A percentile compares a stretch with the other conserved stretches of the same genome.
phyloP scores from a whole-genome alignment of 2,113 vertebrate species.

The Chauna torquata region DNA sequence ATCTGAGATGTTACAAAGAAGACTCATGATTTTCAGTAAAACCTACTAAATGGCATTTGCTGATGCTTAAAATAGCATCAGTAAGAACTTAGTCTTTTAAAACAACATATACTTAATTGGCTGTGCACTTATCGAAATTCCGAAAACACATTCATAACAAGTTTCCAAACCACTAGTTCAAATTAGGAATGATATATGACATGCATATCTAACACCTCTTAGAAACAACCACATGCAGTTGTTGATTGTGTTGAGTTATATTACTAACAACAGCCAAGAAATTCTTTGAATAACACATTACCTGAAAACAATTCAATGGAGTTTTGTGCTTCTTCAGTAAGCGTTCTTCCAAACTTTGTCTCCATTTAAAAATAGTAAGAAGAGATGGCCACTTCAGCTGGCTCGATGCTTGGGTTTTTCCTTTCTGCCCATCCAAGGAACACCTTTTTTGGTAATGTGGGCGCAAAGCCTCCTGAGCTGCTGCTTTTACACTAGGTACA shows the following conservation, averaged over 20 bases:
- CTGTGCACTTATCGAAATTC: neutral
- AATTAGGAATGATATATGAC: neutral
- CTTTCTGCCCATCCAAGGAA: slow-evolving; percentile 64
- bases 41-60: neutral
- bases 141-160: neutral
- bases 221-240: neutral
- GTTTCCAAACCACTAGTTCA: neutral
- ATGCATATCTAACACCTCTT: neutral
- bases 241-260: neutral
- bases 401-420: slow-evolving; percentile 53
- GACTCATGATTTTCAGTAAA: neutral
- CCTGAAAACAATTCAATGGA: slow-evolving; percentile 70
- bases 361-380: slow-evolving; percentile 74
- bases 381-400: slow-evolving; percentile 73
- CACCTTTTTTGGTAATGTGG: slow-evolving; percentile 64
- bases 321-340: slow-evolving; percentile 68
- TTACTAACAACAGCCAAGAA: slow-evolving; percentile 5
- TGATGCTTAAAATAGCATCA: neutral
- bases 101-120: neutral
- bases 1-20: neutral
- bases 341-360: slow-evolving; percentile 69
- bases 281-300: slow-evolving; percentile 36
- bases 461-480: neutral
- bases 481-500: slow-evolving; percentile 55
- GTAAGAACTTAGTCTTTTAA: neutral